phyloP scores from a whole-genome alignment of 2,888 invertebrate genomes.

The Drosophila pseudotalamancana region DNA sequence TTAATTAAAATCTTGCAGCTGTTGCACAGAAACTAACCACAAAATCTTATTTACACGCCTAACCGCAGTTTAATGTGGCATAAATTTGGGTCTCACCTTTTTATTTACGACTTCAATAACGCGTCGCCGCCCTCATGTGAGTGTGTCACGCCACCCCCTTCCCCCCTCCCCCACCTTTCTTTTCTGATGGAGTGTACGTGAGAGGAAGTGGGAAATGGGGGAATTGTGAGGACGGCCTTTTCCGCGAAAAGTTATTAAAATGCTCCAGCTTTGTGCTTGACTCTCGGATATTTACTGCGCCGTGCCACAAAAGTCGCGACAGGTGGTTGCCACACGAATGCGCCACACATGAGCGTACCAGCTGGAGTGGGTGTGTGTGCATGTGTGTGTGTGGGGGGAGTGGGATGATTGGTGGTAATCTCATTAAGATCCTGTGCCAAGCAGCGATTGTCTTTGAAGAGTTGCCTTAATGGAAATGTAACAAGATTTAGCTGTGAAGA shows the following conservation, averaged over 20 bases:
- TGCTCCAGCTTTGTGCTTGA: conserved; percentile 51
- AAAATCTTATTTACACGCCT: conserved; percentile 67
- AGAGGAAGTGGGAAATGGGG: too few species aligned
- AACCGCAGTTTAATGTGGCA: conserved; percentile 76
- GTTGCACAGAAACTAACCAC: conserved; percentile 64
- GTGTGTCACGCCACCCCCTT: conserved; percentile 14
- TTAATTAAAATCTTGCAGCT: conserved; percentile 71
- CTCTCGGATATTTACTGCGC: conserved; percentile 67
- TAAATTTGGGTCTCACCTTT: conserved; percentile 54
- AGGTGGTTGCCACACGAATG: conserved; percentile 67
- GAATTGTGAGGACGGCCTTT: not conserved
- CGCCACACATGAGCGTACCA: conserved; percentile 4
- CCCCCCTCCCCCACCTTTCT: too few species aligned
- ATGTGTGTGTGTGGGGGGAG: not conserved
- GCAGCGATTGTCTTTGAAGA: conserved; percentile 2
- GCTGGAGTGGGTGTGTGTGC: not conserved
- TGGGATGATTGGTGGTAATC: conserved; percentile 22
- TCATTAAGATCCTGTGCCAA: conserved; percentile 39
- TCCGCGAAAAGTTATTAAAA: conserved; percentile 71
- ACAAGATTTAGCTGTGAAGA: not conserved
- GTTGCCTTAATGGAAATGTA: not conserved
- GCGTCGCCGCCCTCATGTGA: conserved; percentile 44
- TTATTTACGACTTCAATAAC: conserved; percentile 80
- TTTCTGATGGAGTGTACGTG: not conserved
- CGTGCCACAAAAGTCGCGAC: conserved; percentile 58